phyloP scores from a whole-genome alignment of 1,140 invertebrate genomes.

The Reticulitermes speratus region DNA sequence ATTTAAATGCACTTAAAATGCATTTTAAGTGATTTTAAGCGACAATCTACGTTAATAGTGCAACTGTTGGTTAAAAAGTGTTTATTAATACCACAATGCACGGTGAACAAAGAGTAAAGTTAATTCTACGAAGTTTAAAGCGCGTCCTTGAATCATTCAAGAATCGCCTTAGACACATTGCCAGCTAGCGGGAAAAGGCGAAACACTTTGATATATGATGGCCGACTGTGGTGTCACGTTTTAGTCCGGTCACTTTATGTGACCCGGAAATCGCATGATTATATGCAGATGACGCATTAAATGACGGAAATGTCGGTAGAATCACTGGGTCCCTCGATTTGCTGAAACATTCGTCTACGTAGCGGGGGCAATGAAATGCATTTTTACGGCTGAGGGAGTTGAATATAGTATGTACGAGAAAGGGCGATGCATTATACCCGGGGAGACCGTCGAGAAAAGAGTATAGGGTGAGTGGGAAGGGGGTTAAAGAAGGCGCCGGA shows the following conservation, averaged over 20 bases:
- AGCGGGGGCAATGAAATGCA: constrained; percentile 21
- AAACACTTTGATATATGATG: too few species aligned
- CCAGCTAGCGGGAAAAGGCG: too few species aligned
- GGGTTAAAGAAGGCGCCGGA: constrained; percentile 32
- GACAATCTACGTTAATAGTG: too few species aligned
- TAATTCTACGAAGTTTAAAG: too few species aligned
- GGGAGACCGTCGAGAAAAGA: neutral
- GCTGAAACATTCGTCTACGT: neutral
- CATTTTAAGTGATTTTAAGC: too few species aligned
- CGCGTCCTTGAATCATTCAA: too few species aligned
- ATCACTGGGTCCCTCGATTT: constrained; percentile 6
- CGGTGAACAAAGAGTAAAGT: too few species aligned
- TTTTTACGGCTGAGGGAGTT: constrained; percentile 26
- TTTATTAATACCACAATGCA: too few species aligned
- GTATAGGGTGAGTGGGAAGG: neutral
- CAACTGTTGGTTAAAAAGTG: too few species aligned
- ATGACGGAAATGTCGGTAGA: constrained; percentile 7
- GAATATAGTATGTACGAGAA: neutral
- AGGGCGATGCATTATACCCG: constrained; percentile 18
- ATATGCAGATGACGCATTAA: constrained; percentile 19
- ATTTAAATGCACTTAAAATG: too few species aligned
- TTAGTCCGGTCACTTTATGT: neutral
- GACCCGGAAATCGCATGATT: neutral
- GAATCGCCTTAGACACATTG: too few species aligned
- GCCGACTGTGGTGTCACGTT: too few species aligned